Conservation (phyloP, 2,797 vertebrate genomes). For the Lepilemur ruficaudatus region DNA sequence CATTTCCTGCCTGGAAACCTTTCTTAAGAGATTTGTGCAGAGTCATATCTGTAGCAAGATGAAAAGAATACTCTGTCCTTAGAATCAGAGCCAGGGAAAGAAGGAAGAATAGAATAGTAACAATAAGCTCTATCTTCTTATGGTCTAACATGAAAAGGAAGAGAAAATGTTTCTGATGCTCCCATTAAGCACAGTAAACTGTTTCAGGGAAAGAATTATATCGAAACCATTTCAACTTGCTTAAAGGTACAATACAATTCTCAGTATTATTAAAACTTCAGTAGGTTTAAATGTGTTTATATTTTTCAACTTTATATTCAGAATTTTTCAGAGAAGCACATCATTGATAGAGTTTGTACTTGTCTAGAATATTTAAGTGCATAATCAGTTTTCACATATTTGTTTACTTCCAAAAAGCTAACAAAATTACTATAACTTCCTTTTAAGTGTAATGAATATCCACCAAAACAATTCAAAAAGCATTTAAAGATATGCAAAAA, state of each 20-base stretch:
- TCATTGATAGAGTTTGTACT: neutral
- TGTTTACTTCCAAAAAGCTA: neutral
- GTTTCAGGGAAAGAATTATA: slow-evolving; percentile 33
- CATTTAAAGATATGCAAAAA: neutral
- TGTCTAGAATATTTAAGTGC: neutral
- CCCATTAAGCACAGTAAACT: slow-evolving; percentile 55
- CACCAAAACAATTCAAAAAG: neutral
- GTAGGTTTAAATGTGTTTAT: neutral
- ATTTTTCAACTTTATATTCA: slow-evolving; percentile 29
- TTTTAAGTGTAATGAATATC: neutral
- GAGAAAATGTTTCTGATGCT: slow-evolving; percentile 63
- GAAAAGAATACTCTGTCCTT: slow-evolving; percentile 78
- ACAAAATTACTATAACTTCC: neutral
- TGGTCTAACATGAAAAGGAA: slow-evolving; percentile 1
- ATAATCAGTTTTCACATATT: neutral
- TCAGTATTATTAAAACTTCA: slow-evolving; percentile 43
- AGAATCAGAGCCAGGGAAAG: slow-evolving; percentile 79
- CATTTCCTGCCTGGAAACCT: slow-evolving; percentile 67
- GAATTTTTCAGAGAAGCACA: neutral
- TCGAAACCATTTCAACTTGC: slow-evolving; percentile 14
- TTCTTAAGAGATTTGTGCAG: slow-evolving; percentile 79
- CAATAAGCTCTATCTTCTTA: slow-evolving; percentile 55
- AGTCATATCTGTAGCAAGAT: slow-evolving; percentile 79
- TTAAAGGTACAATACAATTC: slow-evolving; percentile 31
- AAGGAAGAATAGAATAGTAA: slow-evolving; percentile 56